Evolutionary conservation across 1,140 invertebrate species (phyloP).

Genomic region (Antheraea pernyi): DNA sequence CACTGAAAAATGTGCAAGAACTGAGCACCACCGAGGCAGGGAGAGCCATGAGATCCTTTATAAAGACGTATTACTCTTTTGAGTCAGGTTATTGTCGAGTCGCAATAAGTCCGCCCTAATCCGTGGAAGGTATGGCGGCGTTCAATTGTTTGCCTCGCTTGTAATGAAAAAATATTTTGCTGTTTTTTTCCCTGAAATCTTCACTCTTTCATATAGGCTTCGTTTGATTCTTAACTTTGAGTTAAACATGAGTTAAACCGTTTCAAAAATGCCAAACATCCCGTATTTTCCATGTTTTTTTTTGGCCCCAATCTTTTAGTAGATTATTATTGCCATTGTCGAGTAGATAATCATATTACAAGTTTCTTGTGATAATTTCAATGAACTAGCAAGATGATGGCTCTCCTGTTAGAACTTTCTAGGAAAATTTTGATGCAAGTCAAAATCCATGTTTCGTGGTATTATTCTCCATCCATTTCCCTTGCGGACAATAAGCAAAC

Average conservation of each 20-base stretch:
- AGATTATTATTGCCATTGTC: too few relatives aligned
- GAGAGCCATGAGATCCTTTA: constrained; percentile 71
- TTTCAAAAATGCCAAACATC: too few relatives aligned
- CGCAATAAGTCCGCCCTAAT: constrained; percentile 70
- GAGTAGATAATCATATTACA: too few relatives aligned
- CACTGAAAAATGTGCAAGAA: constrained; percentile 76
- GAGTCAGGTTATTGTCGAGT: constrained; percentile 54
- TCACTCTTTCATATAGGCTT: constrained; percentile 37
- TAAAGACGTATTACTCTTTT: constrained; percentile 78
- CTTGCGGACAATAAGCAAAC: too few relatives aligned
- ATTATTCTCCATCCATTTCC: too few relatives aligned
- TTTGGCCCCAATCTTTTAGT: too few relatives aligned
- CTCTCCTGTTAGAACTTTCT: too few relatives aligned
- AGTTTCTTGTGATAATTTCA: too few relatives aligned
- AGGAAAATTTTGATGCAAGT: too few relatives aligned
- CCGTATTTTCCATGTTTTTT: too few relatives aligned
- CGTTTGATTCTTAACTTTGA: constrained; percentile 8
- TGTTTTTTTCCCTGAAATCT: constrained; percentile 48
- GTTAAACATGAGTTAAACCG: not conserved
- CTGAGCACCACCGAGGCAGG: constrained; percentile 71
- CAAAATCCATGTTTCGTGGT: too few relatives aligned
- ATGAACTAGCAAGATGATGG: too few relatives aligned
- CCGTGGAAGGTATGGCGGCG: constrained; percentile 55
- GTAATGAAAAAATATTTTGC: constrained; percentile 72
- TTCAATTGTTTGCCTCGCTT: constrained; percentile 70